These are phyloP conservation scores for Okamejei kenojei DNA, from an alignment of 2,797 vertebrate genomes.

Conservation along the genomic window DNA sequence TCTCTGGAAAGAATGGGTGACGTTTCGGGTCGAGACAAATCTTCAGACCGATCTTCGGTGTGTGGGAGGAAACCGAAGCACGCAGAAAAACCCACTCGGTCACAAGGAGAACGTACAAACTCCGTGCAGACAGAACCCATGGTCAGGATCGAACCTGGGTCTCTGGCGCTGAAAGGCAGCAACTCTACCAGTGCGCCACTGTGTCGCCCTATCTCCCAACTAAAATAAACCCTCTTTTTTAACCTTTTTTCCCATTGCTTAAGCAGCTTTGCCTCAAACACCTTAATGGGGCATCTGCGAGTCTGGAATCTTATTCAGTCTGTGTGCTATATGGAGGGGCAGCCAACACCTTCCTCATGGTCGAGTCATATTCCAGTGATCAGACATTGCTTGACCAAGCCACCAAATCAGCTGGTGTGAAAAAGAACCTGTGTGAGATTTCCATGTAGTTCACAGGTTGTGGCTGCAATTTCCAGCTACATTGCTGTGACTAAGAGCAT, in stretches of 20 bases:
- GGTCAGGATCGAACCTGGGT: no score
- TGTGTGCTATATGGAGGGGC: no score
- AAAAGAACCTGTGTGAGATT: background rate
- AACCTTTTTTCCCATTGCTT: background rate
- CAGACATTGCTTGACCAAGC: background rate
- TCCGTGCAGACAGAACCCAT: no score
- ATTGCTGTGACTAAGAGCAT: no score
- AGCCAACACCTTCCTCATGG: no score
- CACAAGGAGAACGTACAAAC: no score
- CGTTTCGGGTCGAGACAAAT: no score
- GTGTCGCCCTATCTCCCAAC: background rate
- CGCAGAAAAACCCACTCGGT: no score
- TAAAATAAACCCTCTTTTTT: background rate
- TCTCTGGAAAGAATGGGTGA: no score
- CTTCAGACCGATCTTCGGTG: no score
- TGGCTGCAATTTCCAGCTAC: background rate
- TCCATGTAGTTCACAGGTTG: background rate
- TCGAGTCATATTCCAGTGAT: background rate
- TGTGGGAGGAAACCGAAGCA: no score
- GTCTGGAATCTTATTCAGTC: background rate
- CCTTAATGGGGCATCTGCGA: background rate
- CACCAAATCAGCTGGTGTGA: background rate
- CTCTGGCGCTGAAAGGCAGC: no score
- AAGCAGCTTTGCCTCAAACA: background rate
- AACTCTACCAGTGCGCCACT: background rate